A percentile compares a stretch with the other conserved stretches of the same genome.
phyloP scores from a whole-genome alignment of 2,888 invertebrate genomes.

The Icerya purchasi region DNA sequence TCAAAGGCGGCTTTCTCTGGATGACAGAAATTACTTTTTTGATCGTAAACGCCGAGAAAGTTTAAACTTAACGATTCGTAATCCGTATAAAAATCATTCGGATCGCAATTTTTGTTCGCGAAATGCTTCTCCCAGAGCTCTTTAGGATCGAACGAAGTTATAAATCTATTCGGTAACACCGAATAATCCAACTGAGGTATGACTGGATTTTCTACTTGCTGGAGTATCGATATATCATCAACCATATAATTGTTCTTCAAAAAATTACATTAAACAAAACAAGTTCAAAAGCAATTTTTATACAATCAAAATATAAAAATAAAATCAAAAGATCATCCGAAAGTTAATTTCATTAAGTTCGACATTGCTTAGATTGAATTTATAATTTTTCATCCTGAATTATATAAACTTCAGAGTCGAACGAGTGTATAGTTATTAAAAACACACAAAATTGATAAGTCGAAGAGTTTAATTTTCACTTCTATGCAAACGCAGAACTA shows the following conservation, averaged over 20 bases:
- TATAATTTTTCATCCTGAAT: no score
- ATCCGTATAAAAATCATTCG: not conserved
- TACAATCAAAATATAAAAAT: not conserved
- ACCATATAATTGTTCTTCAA: conserved; percentile 22
- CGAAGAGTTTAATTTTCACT: no score
- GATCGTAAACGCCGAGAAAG: not conserved
- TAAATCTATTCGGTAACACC: not conserved
- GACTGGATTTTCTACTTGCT: conserved; percentile 21
- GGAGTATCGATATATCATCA: conserved; percentile 20
- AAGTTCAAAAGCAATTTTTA: not conserved
- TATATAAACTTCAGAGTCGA: no score
- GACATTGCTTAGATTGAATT: no score
- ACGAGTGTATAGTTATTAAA: no score
- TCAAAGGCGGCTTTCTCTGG: not conserved
- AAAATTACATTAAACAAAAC: no score
- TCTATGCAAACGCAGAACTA: no score
- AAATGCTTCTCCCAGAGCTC: not conserved
- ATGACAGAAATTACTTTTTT: not conserved
- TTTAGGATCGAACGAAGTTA: not conserved
- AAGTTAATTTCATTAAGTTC: no score
- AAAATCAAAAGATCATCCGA: conserved; percentile 1
- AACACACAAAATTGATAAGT: no score
- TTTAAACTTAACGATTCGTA: not conserved
- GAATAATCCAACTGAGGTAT: conserved; percentile 25
- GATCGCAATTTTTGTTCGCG: not conserved